phyloP scores from a whole-genome alignment of 30 jellyfish, hydroid and myxozoan genomes.

The Aurelia aurita region DNA sequence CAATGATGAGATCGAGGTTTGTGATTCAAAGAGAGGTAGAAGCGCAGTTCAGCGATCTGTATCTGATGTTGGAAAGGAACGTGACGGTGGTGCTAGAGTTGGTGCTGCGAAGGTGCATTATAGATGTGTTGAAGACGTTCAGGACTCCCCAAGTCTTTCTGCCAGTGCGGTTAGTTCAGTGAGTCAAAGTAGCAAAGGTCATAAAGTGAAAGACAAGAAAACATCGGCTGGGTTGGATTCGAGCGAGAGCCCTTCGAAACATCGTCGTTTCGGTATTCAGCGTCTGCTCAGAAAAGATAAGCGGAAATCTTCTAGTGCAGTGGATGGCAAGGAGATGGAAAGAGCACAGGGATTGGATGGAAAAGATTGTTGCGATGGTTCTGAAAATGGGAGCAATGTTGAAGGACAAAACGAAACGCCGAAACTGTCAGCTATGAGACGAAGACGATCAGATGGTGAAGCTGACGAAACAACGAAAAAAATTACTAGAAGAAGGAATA shows the following conservation, averaged over 20 bases:
- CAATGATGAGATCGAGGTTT: not conserved
- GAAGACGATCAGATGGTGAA: slow-evolving; percentile 13
- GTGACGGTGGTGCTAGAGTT: not conserved
- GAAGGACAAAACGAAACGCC: not conserved
- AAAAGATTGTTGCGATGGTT: not conserved
- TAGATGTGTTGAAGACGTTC: not conserved
- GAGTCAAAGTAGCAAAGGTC: not conserved
- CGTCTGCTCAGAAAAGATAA: slow-evolving; percentile 42
- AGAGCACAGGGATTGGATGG: not conserved
- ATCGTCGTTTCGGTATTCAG: slow-evolving; percentile 51
- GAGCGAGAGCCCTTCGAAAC: slow-evolving; percentile 1
- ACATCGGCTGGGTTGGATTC: not conserved
- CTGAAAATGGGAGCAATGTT: not conserved
- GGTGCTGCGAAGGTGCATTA: not conserved
- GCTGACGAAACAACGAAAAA: slow-evolving; percentile 4
- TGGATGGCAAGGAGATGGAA: slow-evolving; percentile 22
- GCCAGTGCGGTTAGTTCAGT: not conserved
- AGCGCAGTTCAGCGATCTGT: not conserved
- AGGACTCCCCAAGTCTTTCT: not conserved
- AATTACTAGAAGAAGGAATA: not conserved
- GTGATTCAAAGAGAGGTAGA: not conserved
- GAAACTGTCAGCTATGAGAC: slow-evolving; percentile 20
- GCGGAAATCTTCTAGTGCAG: slow-evolving; percentile 14
- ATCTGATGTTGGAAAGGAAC: not conserved
- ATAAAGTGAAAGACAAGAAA: not conserved